Conservation (phyloP, 2,113 vertebrate species). For the Mesitornis unicolor region DNA sequence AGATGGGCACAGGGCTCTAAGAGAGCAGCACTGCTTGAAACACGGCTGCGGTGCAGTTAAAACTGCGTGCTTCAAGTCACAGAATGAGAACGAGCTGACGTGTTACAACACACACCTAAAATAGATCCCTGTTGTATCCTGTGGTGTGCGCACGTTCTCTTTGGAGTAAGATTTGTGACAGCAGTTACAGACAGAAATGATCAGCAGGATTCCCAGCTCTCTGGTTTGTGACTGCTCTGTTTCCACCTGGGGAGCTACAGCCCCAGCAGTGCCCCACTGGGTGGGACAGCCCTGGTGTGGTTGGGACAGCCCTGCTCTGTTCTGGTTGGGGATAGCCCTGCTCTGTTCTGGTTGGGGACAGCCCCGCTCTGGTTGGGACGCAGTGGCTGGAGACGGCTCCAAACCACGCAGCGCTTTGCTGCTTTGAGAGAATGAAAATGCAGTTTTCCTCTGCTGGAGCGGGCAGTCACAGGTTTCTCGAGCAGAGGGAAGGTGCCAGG, state of each 20-base stretch:
- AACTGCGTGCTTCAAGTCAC: background rate
- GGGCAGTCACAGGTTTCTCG: background rate
- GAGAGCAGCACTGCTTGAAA: background rate
- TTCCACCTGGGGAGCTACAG: background rate
- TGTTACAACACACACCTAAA: accelerated
- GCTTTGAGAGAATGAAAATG: accelerated
- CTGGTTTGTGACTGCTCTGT: background rate
- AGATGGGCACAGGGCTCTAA: too few species aligned
- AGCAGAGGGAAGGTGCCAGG: background rate
- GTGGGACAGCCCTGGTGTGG: too few species aligned
- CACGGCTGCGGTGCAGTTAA: background rate
- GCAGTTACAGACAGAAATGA: background rate
- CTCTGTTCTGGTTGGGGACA: too few species aligned
- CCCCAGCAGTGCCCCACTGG: background rate
- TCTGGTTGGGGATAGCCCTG: too few species aligned
- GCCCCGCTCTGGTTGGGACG: background rate
- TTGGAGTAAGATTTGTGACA: background rate
- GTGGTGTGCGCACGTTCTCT: accelerated
- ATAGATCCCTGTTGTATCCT: accelerated
- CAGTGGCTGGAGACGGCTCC: background rate
- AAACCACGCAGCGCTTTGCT: background rate
- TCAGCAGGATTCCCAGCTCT: background rate
- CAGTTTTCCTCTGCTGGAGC: background rate
- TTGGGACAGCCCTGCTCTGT: too few species aligned
- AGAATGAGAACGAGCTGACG: background rate